Percentiles rank a stretch among this genome's conserved stretches.
Evolutionary conservation across 2,888 invertebrate genomes (phyloP).

Genomic region (Xestobium rufovillosum): DNA sequence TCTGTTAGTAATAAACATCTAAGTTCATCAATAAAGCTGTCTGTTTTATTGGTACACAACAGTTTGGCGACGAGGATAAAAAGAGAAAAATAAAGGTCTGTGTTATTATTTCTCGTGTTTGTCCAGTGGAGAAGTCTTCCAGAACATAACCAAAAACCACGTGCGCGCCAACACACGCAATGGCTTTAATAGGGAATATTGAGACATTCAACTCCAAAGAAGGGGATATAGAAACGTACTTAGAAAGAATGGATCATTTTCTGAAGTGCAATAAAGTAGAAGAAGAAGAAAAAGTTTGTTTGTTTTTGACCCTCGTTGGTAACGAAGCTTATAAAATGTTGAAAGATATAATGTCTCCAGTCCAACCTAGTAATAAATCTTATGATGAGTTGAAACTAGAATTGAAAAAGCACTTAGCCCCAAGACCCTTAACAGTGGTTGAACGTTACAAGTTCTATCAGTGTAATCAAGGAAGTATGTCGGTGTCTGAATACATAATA

Average conservation of each 20-base stretch:
- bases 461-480: constrained; percentile 8
- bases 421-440: neutral
- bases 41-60: too few relatives aligned
- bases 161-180: too few relatives aligned
- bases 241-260: constrained; percentile 12
- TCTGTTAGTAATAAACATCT: too few relatives aligned
- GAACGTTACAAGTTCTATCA: constrained; percentile 5
- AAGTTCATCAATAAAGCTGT: too few relatives aligned
- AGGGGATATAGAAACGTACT: too few relatives aligned
- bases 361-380: neutral
- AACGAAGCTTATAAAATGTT: constrained; percentile 8
- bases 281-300: constrained; percentile 8
- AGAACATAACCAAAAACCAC: too few relatives aligned
- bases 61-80: too few relatives aligned
- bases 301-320: constrained; percentile 13
- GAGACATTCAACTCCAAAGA: too few relatives aligned
- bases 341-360: constrained; percentile 5
- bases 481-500: constrained; percentile 11
- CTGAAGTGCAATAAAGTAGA: constrained; percentile 8
- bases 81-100: too few relatives aligned
- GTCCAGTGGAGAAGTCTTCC: too few relatives aligned
- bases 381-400: constrained; percentile 5
- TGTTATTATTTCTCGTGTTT: too few relatives aligned
- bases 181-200: too few relatives aligned
- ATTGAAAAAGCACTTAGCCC: constrained; percentile 5